Conservation (phyloP, 2,888 invertebrate genomes). For the Xanthorhoe designata region DNA sequence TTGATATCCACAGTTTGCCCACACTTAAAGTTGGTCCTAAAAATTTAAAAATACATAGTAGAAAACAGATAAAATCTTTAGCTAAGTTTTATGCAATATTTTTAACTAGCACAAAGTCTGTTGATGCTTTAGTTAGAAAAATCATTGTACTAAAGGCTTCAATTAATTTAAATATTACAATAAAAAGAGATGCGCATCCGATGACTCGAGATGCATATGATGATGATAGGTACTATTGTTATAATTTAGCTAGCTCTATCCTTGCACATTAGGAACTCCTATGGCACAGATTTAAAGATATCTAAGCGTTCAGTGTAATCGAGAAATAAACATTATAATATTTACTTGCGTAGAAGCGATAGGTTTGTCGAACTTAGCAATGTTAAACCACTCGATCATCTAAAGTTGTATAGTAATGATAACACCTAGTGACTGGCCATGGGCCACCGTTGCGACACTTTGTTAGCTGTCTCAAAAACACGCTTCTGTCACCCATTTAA, state of each 20-base stretch:
- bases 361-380: slow-evolving; percentile 35
- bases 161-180: too few species aligned
- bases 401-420: slow-evolving; percentile 70
- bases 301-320: slow-evolving; percentile 16
- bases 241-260: not conserved
- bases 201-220: not conserved
- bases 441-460: slow-evolving; percentile 69
- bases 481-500: slow-evolving; percentile 49
- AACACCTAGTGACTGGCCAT: slow-evolving; percentile 49
- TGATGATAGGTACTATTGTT: not conserved
- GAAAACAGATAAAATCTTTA: too few species aligned
- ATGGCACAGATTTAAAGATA: slow-evolving; percentile 31
- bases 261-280: slow-evolving; percentile 3
- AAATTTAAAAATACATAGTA: too few species aligned
- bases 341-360: slow-evolving; percentile 26
- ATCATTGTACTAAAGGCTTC: not conserved
- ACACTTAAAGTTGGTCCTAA: too few species aligned
- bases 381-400: slow-evolving; percentile 73
- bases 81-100: too few species aligned
- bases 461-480: slow-evolving; percentile 64
- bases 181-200: not conserved
- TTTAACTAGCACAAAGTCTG: too few species aligned
- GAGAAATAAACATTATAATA: slow-evolving; percentile 25
- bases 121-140: not conserved
- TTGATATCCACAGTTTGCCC: too few species aligned